Evolutionary conservation across 2,888 invertebrate species (phyloP), one percentile per base, ranked within the genome.

Genomic region (Andrena dorsata): DNA sequence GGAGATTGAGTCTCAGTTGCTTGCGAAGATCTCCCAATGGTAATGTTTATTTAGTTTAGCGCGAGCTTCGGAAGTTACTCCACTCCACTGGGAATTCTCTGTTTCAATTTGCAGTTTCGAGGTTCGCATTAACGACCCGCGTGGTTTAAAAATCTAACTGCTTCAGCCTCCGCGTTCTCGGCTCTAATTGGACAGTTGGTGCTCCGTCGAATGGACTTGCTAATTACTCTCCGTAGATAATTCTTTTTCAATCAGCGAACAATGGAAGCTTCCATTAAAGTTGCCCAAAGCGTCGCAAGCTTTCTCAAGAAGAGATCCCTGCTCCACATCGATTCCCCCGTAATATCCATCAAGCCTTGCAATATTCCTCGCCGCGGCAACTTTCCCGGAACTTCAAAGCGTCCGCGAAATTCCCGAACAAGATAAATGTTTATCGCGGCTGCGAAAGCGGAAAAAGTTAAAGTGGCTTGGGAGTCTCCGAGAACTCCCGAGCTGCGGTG

Each of bases 401-500:
- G 49, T 51, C n/a, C 58, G 30, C 32, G 64, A 53, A 72, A 80
- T 71, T 66, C 32, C 75, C 81, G 75, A 80, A 75, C n/a, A 80
- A 82, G 81, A 80, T 70, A 80, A 82, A 82, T 75, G 75, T 75
- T 75, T 82, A 71, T 74, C 81, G 65, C 28, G 8, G 53, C 60
- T 60, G 80, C 69, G 60, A 66, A 65, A 56, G 56, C 26, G 65
- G 70, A 65, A 77, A 73, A 82, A 82, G 76, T 74, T 82, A n/a
- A 76, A 83, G 73, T 69, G 58, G 28, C 65, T 63, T 23, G 41
- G 16, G 16, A 68, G 76, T 23, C 69, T 69, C 60, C 20, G 5
- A 30, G 63, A 76, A 23, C 71, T 63, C 28, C 49, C 5, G 7
- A 23, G 20, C 10, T 53, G 56, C 58, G 7, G 61, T 60, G 41